phyloP scores from a whole-genome alignment of 2,113 vertebrate species.

The Cynopterus brachyotis region DNA sequence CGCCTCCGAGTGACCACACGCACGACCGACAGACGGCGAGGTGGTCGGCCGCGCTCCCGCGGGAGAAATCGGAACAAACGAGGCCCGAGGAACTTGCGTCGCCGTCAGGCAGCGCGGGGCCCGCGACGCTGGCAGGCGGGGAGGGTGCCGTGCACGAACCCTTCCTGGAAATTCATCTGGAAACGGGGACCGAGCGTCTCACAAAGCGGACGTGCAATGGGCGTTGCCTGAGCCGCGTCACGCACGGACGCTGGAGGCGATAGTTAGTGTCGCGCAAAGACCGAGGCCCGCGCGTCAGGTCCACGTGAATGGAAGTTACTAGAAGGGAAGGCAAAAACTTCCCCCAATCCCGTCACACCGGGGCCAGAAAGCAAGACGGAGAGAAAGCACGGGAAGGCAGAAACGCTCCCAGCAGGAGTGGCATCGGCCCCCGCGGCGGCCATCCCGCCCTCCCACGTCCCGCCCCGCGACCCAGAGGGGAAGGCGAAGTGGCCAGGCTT shows the following conservation, averaged over 20 bases:
- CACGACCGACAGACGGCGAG: rapidly evolving
- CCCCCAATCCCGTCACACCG: too few species aligned
- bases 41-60: rapidly evolving
- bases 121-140: too few species aligned
- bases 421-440: background rate
- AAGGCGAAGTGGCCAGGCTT: background rate
- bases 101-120: too few species aligned
- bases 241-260: background rate
- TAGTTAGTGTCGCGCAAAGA: background rate
- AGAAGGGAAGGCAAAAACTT: background rate
- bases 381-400: background rate
- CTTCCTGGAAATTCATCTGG: background rate
- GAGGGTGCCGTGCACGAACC: background rate
- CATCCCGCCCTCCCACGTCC: rapidly evolving
- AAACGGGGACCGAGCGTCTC: background rate
- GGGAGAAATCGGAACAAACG: background rate
- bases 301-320: rapidly evolving
- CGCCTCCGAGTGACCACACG: rapidly evolving
- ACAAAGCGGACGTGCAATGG: rapidly evolving
- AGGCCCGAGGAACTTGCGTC: rapidly evolving
- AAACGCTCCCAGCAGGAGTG: too few species aligned
- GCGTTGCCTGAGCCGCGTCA: rapidly evolving
- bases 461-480: background rate
- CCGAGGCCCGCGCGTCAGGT: background rate
- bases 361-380: background rate